A percentile compares a stretch with the other conserved stretches of the same genome.
Evolutionary conservation across 2,888 invertebrate genomes (phyloP).

Genomic region (Antitype chi): DNA sequence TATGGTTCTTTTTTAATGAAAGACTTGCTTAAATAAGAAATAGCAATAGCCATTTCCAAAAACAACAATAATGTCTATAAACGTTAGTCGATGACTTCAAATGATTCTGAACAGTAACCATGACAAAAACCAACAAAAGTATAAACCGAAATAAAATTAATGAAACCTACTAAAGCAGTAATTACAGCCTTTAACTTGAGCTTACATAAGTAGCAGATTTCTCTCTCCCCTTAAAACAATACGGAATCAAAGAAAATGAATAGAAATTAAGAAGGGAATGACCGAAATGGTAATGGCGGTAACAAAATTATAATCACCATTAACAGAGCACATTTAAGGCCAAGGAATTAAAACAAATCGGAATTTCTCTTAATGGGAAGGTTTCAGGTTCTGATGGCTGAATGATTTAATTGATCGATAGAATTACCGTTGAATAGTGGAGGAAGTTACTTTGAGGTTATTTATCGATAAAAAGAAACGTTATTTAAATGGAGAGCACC

Average conservation of each 20-base stretch:
- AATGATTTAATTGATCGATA: slow-evolving; percentile 46
- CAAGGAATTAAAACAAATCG: slow-evolving; percentile 52
- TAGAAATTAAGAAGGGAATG: slow-evolving; percentile 37
- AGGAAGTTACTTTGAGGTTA: neutral
- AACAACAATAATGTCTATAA: neutral
- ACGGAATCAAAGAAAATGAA: slow-evolving; percentile 42
- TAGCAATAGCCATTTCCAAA: neutral
- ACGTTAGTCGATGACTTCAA: neutral
- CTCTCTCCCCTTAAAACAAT: slow-evolving; percentile 23
- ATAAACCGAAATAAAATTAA: slow-evolving; percentile 5
- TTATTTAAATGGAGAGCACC: neutral
- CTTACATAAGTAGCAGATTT: slow-evolving; percentile 28
- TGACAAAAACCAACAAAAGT: neutral
- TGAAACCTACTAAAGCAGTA: slow-evolving; percentile 8
- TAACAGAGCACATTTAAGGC: slow-evolving; percentile 45
- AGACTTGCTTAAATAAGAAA: neutral
- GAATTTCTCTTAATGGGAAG: slow-evolving; percentile 31
- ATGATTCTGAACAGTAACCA: neutral
- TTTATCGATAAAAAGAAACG: neutral
- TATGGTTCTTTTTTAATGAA: neutral
- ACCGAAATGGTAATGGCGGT: slow-evolving; percentile 44
- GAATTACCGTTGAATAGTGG: slow-evolving; percentile 12
- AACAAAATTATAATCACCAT: slow-evolving; percentile 54
- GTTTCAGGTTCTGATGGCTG: slow-evolving; percentile 20
- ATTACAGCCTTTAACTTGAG: slow-evolving; percentile 17